Evolutionary conservation across 2,113 vertebrate species (phyloP).

Genomic region (Solea senegalensis): DNA sequence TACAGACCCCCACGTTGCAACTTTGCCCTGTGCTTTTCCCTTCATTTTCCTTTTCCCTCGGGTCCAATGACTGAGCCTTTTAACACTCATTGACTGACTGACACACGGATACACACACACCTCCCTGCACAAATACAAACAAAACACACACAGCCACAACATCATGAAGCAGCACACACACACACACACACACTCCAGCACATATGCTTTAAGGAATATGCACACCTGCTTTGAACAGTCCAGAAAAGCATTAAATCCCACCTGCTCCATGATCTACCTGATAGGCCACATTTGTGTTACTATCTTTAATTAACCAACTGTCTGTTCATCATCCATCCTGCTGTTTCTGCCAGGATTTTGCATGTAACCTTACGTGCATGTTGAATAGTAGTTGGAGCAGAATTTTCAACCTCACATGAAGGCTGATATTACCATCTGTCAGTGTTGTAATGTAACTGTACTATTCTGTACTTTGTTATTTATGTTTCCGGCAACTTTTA

Average conservation of each 20-base stretch:
- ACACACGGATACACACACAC: constrained; percentile 50
- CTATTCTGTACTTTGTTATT: no score
- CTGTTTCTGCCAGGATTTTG: background rate
- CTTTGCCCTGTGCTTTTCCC: constrained; percentile 78
- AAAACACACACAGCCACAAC: constrained; percentile 15
- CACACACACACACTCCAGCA: constrained; percentile 28
- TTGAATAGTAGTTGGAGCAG: background rate
- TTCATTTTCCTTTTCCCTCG: constrained; percentile 74
- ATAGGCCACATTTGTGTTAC: constrained; percentile 47
- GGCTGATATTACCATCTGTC: background rate
- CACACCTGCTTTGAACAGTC: constrained; percentile 52
- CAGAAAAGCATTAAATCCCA: constrained; percentile 52
- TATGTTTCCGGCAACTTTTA: no score
- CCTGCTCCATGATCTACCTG: constrained; percentile 57
- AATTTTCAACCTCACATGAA: background rate
- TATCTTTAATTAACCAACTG: constrained; percentile 30
- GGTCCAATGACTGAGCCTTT: constrained; percentile 82
- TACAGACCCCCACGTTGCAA: constrained; percentile 92
- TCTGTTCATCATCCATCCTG: constrained; percentile 9
- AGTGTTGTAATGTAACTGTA: no score
- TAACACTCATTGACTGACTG: constrained; percentile 47
- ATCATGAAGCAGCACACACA: background rate
- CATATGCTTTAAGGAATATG: constrained; percentile 39
- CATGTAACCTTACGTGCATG: background rate
- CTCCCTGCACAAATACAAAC: constrained; percentile 38